phyloP scores from a whole-genome alignment of 1,140 invertebrate genomes.

The Patella vulgata region DNA sequence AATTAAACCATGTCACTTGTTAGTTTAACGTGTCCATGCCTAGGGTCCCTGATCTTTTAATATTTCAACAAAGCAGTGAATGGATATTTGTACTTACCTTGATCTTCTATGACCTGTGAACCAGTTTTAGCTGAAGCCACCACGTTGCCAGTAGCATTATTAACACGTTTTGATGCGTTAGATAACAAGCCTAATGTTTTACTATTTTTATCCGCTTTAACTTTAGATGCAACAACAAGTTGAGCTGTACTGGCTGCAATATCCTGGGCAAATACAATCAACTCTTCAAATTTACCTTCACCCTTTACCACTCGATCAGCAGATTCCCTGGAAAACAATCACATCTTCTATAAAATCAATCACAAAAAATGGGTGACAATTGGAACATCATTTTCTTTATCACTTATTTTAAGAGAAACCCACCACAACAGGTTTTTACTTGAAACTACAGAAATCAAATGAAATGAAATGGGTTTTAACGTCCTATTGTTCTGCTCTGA shows the following conservation, averaged over 20 bases:
- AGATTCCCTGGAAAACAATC: conserved; percentile 80
- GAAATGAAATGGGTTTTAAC: no score
- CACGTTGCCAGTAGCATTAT: conserved; percentile 88
- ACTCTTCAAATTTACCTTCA: conserved; percentile 89
- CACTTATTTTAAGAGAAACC: no score
- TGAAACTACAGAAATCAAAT: no score
- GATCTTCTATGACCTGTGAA: conserved; percentile 85
- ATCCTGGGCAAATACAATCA: conserved; percentile 96
- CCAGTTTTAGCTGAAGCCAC: conserved; percentile 93
- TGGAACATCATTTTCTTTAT: no score
- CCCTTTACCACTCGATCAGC: conserved; percentile 92
- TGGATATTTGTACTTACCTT: conserved; percentile 71
- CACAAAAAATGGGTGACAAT: no score
- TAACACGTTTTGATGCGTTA: conserved; percentile 86
- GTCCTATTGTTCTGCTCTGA: no score
- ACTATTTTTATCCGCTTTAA: conserved; percentile 82
- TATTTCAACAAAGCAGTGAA: no score
- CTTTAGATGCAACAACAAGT: conserved; percentile 90
- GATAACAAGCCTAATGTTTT: conserved; percentile 81
- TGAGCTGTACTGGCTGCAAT: conserved; percentile 97
- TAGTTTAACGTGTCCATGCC: no score
- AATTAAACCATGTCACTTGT: no score
- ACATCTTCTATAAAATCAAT: no score
- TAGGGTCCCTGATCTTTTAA: no score
- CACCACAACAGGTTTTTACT: no score